Conservation (phyloP, 2,797 vertebrate species). For the Dendrocincla tyrannina region DNA sequence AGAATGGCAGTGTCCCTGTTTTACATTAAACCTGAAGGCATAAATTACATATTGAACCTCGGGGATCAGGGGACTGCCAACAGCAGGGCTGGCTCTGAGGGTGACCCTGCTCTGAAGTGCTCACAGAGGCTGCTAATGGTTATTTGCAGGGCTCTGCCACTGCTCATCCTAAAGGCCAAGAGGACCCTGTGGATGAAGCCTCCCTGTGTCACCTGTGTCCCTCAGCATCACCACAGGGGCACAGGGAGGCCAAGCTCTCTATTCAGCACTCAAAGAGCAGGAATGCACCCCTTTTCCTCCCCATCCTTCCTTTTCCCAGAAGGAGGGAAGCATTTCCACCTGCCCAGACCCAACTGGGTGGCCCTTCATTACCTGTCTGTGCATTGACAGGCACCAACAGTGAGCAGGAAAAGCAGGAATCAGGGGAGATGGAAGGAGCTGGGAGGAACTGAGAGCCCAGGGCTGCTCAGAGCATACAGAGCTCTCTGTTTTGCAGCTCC, state of each 20-base stretch:
- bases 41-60: not conserved
- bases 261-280: not conserved
- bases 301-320: not conserved
- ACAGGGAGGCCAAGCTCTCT: not conserved
- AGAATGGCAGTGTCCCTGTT: not conserved
- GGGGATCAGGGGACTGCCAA: not conserved
- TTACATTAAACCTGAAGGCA: not conserved
- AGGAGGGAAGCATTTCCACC: not conserved
- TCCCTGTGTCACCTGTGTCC: not conserved
- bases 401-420: not conserved
- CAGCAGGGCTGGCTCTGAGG: not conserved
- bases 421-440: not conserved
- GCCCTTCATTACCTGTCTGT: not conserved
- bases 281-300: not conserved
- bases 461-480: not conserved
- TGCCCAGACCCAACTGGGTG: not conserved
- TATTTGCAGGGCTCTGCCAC: not conserved
- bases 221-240: no score
- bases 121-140: not conserved
- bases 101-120: no score
- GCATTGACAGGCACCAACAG: not conserved
- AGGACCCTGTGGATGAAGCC: not conserved
- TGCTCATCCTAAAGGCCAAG: not conserved
- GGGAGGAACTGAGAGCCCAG: not conserved
- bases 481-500: not conserved